A percentile compares a stretch with the other conserved stretches of the same genome.
Conservation (phyloP, 2,797 vertebrate species). For the Miichthys miiuy region DNA sequence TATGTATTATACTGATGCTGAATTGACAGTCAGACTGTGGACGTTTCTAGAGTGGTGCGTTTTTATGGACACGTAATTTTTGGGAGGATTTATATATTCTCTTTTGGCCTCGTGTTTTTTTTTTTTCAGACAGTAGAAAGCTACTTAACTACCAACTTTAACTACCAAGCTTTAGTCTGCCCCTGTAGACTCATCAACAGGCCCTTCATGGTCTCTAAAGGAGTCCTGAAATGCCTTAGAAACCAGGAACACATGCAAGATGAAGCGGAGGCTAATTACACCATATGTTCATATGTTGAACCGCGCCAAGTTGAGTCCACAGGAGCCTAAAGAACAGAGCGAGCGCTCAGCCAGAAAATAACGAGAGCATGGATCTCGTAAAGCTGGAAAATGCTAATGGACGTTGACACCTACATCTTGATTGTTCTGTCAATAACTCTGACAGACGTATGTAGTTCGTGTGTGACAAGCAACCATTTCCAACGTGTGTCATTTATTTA, state of each 20-base stretch:
- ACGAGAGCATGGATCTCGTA: conserved; percentile 19
- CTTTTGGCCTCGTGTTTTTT: background rate
- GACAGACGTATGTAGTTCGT: conserved; percentile 1
- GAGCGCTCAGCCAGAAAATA: conserved; percentile 2
- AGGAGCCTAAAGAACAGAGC: background rate
- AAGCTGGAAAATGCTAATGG: conserved; percentile 10
- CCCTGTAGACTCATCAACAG: conserved; percentile 10
- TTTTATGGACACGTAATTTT: too few species aligned
- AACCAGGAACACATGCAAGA: conserved; percentile 53
- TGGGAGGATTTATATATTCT: too few species aligned
- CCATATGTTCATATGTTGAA: conserved; percentile 27
- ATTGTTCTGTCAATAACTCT: conserved; percentile 35
- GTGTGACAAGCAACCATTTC: conserved; percentile 21
- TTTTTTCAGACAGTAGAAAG: background rate
- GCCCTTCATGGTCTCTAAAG: conserved; percentile 24
- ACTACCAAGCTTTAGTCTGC: background rate
- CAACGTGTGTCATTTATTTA: conserved; percentile 4
- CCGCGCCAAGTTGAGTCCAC: background rate
- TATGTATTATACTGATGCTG: too few species aligned
- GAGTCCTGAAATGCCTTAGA: conserved; percentile 42
- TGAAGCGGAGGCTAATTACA: conserved; percentile 38
- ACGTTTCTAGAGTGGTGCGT: too few species aligned
- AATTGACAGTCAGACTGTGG: too few species aligned
- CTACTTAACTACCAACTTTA: conserved; percentile 30
- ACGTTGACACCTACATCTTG: background rate